A percentile compares a stretch with the other conserved stretches of the same genome.
These are phyloP conservation scores for Oeneis ivallda DNA, from an alignment of 2,888 invertebrate genomes.

Conservation along the genomic window DNA sequence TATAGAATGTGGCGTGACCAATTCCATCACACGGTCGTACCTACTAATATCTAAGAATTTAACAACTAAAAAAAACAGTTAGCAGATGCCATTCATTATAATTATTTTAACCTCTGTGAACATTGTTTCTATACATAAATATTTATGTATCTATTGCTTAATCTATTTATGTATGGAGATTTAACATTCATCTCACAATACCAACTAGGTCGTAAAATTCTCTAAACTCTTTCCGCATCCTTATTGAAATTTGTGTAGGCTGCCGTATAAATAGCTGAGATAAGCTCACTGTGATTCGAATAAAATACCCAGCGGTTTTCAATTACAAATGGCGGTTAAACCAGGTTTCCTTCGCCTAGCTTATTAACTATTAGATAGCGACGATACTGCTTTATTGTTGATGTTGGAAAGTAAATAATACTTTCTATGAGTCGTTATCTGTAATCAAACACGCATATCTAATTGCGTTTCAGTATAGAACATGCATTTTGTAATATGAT, in stretches of 20 bases:
- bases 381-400: constrained; percentile 44
- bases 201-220: constrained; percentile 13
- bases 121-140: not conserved
- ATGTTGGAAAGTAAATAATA: constrained; percentile 41
- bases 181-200: not conserved
- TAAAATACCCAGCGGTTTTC: constrained; percentile 50
- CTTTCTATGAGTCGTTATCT: constrained; percentile 41
- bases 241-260: constrained; percentile 39
- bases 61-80: not conserved
- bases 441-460: constrained; percentile 40
- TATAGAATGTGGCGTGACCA: not conserved
- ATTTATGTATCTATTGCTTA: not conserved
- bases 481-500: constrained; percentile 30
- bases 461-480: constrained; percentile 31
- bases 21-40: not conserved
- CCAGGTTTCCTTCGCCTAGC: constrained; percentile 48
- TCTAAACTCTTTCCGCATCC: constrained; percentile 28
- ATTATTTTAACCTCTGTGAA: not conserved
- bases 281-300: constrained; percentile 48
- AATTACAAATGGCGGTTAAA: constrained; percentile 51
- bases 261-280: constrained; percentile 42
- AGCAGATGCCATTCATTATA: too few species aligned
- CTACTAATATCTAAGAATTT: not conserved
- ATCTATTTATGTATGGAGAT: not conserved
- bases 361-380: constrained; percentile 49